Conservation (phyloP, 2,888 invertebrate genomes). For the Acronicta alni region DNA sequence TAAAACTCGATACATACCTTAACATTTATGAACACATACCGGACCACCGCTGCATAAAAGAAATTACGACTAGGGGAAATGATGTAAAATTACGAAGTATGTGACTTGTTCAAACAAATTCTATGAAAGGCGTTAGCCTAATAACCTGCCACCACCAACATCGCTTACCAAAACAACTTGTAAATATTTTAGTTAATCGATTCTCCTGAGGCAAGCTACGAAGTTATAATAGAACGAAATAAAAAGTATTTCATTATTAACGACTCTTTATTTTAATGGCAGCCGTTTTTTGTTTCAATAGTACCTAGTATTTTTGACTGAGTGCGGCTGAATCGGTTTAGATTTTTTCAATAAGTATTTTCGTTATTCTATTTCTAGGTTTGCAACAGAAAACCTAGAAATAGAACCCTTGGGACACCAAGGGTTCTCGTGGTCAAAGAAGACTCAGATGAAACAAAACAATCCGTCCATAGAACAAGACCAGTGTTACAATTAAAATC, state of each 20-base stretch:
- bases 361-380: slow-evolving; percentile 7
- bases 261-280: slow-evolving; percentile 15
- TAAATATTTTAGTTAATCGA: slow-evolving; percentile 72
- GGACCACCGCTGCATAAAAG: slow-evolving; percentile 13
- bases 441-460: no score
- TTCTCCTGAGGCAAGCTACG: slow-evolving; percentile 44
- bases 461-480: no score
- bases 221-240: slow-evolving; percentile 28
- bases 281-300: slow-evolving; percentile 20
- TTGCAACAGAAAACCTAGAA: no score
- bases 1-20: slow-evolving; percentile 11
- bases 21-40: slow-evolving; percentile 7
- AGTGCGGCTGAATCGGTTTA: background rate
- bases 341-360: slow-evolving; percentile 5
- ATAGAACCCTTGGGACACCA: background rate
- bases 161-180: slow-evolving; percentile 56
- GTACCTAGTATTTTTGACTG: slow-evolving; percentile 8
- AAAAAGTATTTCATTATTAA: slow-evolving; percentile 35
- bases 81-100: slow-evolving; percentile 27
- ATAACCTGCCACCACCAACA: slow-evolving; percentile 45
- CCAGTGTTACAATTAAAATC: no score
- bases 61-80: slow-evolving; percentile 29
- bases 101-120: slow-evolving; percentile 29
- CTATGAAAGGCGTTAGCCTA: slow-evolving; percentile 31
- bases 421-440: no score